Conservation (phyloP, 2,888 invertebrate species). For the Syrista parreyssii region DNA sequence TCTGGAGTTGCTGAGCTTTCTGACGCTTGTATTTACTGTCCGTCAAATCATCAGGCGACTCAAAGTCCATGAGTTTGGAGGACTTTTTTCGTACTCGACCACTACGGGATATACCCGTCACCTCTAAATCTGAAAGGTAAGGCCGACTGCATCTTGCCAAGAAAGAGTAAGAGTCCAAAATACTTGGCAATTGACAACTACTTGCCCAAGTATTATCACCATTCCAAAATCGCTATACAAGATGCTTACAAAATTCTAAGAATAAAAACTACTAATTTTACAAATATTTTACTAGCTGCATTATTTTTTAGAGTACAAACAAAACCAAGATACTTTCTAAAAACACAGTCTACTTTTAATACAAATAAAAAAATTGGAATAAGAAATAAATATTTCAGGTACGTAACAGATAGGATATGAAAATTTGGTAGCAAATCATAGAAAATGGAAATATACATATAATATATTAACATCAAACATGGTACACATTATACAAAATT, state of each 20-base stretch:
- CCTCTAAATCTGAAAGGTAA: constrained; percentile 75
- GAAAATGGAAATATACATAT: neutral
- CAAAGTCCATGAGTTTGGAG: constrained; percentile 93
- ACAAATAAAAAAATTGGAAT: neutral
- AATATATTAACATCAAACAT: neutral
- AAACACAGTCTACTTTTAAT: neutral
- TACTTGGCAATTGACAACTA: constrained; percentile 36
- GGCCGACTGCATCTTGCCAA: constrained; percentile 61
- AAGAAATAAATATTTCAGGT: neutral
- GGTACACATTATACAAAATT: neutral
- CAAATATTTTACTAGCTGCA: neutral
- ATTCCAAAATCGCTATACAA: neutral
- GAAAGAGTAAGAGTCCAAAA: constrained; percentile 43
- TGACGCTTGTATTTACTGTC: constrained; percentile 72
- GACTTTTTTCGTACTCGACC: constrained; percentile 94
- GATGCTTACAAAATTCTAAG: neutral
- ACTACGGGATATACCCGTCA: constrained; percentile 88
- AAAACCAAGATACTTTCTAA: neutral
- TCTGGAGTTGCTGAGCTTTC: constrained; percentile 56
- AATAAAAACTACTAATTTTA: neutral
- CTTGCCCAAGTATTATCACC: neutral
- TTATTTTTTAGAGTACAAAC: neutral
- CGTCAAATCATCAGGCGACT: constrained; percentile 85
- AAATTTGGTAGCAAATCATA: neutral
- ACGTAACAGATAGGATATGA: neutral